Evolutionary conservation across 2,888 invertebrate species (phyloP), one percentile per base, ranked within the genome.

Genomic region (Clitarchus hookeri): DNA sequence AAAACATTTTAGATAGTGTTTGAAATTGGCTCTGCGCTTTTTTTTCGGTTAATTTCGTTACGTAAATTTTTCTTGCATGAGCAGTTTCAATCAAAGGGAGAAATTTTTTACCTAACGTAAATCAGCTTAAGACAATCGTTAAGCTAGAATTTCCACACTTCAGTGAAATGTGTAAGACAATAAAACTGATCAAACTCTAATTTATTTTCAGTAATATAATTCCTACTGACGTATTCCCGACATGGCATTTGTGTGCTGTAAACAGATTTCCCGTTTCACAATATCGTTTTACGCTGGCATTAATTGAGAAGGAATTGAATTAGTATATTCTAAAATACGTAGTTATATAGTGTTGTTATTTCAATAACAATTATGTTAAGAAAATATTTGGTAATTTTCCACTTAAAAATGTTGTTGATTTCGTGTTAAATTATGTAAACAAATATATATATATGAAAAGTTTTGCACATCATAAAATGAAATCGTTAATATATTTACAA

Each of bases 121-220:
- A 65, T n/a, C 65, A 65, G n/a, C 48, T 48, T 65, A 65, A 65
- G 65, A 65, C 65, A 65, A 65, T 65, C 65, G 65, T 65, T 65
- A 65, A n/a, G 23, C 65, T 65, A 65, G n/a, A 65, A 19, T 65
- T 23, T 65, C 16, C n/a, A 65, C 3, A 16, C 23, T 65, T 65
- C 65, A 65, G 23, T 65, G 0, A 65, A 65, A 65, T 65, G 65
- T 65, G 65, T 65, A 65, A n/a, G 65, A 65, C 65, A 65, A 65
- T 65, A 65, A 65, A 65, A n/a, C n/a, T 9, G 6, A 19, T 65
- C 8, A 12, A 65, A 65, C 19, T 23, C 65, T n/a, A 65, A 65
- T 23, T 65, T 65, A 65, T 65, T 65, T 19, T 65, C 23, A 23
- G n/a, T 65, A 23, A 65, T 65, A 65, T 19, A 23, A 3, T 23